Percentiles rank a stretch among this genome's conserved stretches.
phyloP scores from a whole-genome alignment of 2,113 vertebrate species.

The Vombatus ursinus region DNA sequence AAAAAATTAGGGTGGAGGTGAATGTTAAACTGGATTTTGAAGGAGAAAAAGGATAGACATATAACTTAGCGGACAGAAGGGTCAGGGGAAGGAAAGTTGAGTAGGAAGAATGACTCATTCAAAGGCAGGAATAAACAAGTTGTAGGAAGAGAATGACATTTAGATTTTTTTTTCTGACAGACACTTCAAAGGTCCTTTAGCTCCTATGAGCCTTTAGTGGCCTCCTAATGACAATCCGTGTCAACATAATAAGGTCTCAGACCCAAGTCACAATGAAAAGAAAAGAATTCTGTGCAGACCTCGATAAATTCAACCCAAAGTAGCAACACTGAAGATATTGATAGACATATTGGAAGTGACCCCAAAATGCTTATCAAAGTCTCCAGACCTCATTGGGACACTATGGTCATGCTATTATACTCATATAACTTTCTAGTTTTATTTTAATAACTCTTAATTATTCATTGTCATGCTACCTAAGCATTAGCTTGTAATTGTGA shows the following conservation, averaged over 20 bases:
- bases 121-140: neutral
- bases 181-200: neutral
- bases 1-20: neutral
- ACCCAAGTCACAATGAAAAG: neutral
- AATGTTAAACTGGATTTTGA: neutral
- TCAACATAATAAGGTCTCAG: neutral
- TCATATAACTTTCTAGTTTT: neutral
- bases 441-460: neutral
- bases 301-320: neutral
- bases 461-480: neutral
- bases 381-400: too few relatives aligned
- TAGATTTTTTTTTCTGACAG: neutral
- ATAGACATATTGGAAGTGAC: neutral
- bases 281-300: neutral
- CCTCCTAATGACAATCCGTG: neutral
- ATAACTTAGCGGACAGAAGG: neutral
- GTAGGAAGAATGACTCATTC: neutral
- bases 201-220: neutral
- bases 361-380: too few relatives aligned
- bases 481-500: slow-evolving; percentile 2
- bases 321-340: neutral
- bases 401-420: too few relatives aligned
- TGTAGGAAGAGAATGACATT: neutral
- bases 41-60: neutral
- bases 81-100: neutral